Conservation (phyloP, 1,140 invertebrate genomes). For the Polyergus mexicanus region DNA sequence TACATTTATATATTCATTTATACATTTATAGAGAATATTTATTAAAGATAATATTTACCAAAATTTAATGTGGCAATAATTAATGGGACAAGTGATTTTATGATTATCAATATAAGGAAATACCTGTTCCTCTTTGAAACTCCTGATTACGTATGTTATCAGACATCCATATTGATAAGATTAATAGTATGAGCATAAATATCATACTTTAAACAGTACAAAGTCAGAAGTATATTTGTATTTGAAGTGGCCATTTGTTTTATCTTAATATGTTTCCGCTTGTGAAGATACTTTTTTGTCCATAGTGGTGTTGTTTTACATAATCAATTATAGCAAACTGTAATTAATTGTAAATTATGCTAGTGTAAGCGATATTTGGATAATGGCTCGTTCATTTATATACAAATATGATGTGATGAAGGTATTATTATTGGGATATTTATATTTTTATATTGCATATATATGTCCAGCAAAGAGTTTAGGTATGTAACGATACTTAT, state of each 20-base stretch:
- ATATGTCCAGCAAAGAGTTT: not conserved
- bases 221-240: constrained; percentile 10
- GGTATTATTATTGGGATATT: constrained; percentile 19
- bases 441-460: constrained; percentile 15
- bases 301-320: not conserved
- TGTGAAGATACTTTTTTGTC: not conserved
- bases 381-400: not conserved
- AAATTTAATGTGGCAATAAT: not conserved
- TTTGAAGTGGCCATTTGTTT: not conserved
- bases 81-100: not conserved
- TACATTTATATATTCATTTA: not conserved
- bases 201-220: not conserved
- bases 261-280: not conserved
- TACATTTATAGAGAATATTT: constrained; percentile 8
- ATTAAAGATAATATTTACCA: not conserved
- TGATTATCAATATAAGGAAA: constrained; percentile 24
- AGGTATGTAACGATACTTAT: not conserved
- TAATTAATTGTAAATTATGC: not conserved
- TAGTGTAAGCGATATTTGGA: not conserved
- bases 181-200: constrained; percentile 27
- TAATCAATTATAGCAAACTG: not conserved
- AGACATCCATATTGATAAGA: constrained; percentile 66
- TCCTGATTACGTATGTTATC: constrained; percentile 60
- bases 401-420: constrained; percentile 21
- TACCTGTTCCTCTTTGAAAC: not conserved